phyloP scores from a whole-genome alignment of 2,113 vertebrate genomes.

The Elachura formosa region DNA sequence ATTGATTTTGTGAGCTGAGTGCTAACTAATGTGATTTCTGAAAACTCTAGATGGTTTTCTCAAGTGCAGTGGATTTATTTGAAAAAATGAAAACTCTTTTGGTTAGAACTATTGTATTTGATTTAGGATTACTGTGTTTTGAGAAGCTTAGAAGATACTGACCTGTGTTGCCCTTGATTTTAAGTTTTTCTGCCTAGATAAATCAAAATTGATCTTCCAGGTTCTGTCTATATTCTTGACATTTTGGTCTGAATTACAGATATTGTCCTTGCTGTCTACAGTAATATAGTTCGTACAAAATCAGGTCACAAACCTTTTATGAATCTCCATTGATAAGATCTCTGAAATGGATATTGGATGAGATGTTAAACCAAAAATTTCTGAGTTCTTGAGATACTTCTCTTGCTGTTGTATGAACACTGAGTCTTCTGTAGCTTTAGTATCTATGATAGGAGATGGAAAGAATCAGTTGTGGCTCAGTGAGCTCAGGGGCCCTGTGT shows the following conservation, averaged over 20 bases:
- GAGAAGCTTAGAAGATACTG: background rate
- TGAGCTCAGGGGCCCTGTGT: background rate
- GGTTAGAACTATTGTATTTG: background rate
- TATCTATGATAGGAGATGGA: background rate
- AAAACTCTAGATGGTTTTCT: background rate
- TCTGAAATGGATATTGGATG: background rate
- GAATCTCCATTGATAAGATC: background rate
- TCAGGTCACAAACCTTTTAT: background rate
- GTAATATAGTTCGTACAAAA: background rate
- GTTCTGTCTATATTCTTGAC: background rate
- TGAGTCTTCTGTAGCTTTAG: background rate
- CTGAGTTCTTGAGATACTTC: background rate
- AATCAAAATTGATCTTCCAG: background rate
- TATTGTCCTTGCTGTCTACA: background rate
- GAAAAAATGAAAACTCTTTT: background rate
- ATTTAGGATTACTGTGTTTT: background rate
- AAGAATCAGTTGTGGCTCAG: background rate
- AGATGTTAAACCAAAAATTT: background rate
- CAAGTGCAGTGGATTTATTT: background rate
- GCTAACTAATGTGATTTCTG: background rate
- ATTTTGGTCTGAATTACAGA: background rate
- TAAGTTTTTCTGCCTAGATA: background rate
- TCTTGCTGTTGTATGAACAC: background rate
- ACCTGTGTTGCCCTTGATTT: background rate
- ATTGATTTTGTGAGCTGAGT: background rate